Evolutionary conservation across 1,140 invertebrate genomes (phyloP).

Genomic region (Varroa destructor): DNA sequence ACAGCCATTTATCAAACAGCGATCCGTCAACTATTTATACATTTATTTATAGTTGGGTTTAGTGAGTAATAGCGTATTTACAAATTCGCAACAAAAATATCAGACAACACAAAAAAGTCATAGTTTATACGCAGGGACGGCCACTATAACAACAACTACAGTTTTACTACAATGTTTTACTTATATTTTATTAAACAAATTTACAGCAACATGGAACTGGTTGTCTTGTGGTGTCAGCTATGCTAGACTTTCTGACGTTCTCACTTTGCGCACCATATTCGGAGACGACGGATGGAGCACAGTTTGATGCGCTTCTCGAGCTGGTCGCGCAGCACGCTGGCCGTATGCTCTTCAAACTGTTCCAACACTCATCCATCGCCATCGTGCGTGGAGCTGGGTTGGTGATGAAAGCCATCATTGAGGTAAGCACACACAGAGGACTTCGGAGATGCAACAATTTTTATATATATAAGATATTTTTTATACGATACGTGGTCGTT

Average conservation of each 20-base stretch:
- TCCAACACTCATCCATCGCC: conserved; percentile 92
- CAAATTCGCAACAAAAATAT: too few relatives aligned
- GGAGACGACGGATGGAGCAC: conserved; percentile 93
- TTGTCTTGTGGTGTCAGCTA: conserved; percentile 57
- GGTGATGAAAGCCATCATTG: conserved; percentile 91
- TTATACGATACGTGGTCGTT: neutral
- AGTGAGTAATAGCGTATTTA: too few relatives aligned
- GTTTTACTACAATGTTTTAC: too few relatives aligned
- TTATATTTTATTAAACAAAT: too few relatives aligned
- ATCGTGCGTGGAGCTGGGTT: conserved; percentile 95
- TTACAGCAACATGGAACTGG: conserved; percentile 57
- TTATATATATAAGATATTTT: conserved; percentile 23
- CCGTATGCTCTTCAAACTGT: conserved; percentile 76
- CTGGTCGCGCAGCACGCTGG: conserved; percentile 75
- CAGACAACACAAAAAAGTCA: too few relatives aligned
- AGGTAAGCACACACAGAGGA: conserved; percentile 41
- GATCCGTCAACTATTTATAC: too few relatives aligned
- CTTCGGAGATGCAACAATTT: neutral
- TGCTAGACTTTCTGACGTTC: conserved; percentile 98
- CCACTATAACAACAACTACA: too few relatives aligned
- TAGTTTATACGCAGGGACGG: too few relatives aligned
- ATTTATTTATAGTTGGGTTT: too few relatives aligned
- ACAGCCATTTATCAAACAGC: neutral
- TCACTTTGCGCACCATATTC: conserved; percentile 94
- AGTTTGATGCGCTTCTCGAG: conserved; percentile 87